Percentiles rank a stretch among this genome's conserved stretches.
These are phyloP conservation scores for Nomada goodeniana DNA, from an alignment of 2,888 invertebrate species.

Conservation along the genomic window DNA sequence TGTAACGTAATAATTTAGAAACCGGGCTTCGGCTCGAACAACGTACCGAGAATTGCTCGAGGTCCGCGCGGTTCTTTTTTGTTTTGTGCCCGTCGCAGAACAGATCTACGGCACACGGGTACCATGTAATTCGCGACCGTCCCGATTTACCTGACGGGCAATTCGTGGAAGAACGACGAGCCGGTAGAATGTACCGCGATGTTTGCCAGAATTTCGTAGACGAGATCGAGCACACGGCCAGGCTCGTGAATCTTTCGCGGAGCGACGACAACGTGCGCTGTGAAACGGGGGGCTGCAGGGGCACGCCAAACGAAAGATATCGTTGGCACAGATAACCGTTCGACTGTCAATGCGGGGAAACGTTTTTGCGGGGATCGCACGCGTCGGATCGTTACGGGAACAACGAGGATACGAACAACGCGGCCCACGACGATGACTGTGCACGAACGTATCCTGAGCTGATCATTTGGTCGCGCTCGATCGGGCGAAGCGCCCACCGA, in stretches of 20 bases:
- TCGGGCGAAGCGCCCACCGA: background rate
- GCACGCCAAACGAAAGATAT: slow-evolving; percentile 37
- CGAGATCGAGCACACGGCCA: slow-evolving; percentile 17
- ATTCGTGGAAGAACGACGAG: slow-evolving; percentile 14
- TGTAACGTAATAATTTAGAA: slow-evolving; percentile 57
- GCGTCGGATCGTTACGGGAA: background rate
- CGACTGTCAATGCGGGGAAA: slow-evolving; percentile 29
- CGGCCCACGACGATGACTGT: background rate
- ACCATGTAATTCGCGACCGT: slow-evolving; percentile 13
- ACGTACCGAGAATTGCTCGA: background rate
- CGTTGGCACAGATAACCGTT: slow-evolving; percentile 55
- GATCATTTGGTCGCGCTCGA: slow-evolving; percentile 8
- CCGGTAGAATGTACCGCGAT: background rate
- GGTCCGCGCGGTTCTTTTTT: background rate
- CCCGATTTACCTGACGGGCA: slow-evolving; percentile 12
- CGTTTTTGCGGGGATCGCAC: slow-evolving; percentile 37
- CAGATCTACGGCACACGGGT: background rate
- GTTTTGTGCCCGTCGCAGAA: slow-evolving; percentile 3
- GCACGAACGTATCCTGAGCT: no score
- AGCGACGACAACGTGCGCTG: slow-evolving; percentile 14
- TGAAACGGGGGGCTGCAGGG: background rate
- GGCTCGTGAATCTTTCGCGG: slow-evolving; percentile 18
- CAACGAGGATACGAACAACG: background rate
- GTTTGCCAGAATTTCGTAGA: slow-evolving; percentile 29
- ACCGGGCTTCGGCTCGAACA: slow-evolving; percentile 18